Percentiles rank a stretch among this genome's conserved stretches.
These are phyloP conservation scores for Lycorma delicatula DNA, from an alignment of 1,140 invertebrate species.

Conservation along the genomic window DNA sequence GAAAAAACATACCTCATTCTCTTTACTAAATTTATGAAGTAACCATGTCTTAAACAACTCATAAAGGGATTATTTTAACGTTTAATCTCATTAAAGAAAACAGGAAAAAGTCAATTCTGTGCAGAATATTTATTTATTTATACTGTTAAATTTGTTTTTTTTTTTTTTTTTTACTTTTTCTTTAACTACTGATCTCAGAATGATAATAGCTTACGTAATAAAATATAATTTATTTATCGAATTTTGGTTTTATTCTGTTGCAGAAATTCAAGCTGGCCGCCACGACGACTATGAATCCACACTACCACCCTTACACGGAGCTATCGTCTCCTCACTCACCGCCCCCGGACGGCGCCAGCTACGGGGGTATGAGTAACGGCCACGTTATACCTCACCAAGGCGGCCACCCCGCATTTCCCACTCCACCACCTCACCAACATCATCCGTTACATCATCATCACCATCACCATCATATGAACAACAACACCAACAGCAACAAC, in stretches of 20 bases:
- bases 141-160: too few species aligned
- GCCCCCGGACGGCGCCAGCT: constrained; percentile 14
- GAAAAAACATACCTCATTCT: too few species aligned
- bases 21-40: too few species aligned
- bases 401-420: constrained; percentile 14
- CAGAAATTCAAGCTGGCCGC: constrained; percentile 32
- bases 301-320: constrained; percentile 33
- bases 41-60: too few species aligned
- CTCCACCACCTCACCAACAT: constrained; percentile 21
- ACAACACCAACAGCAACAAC: constrained; percentile 26
- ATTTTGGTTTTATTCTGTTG: constrained; percentile 15
- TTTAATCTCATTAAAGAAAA: too few species aligned
- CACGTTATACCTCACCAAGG: constrained; percentile 5
- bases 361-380: constrained; percentile 9
- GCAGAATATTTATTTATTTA: too few species aligned
- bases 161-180: too few species aligned
- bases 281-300: constrained; percentile 32
- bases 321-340: constrained; percentile 30
- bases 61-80: too few species aligned
- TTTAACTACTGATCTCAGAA: too few species aligned
- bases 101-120: too few species aligned
- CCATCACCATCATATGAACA: constrained; percentile 22
- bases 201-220: too few species aligned
- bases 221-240: too few species aligned
- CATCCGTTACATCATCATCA: constrained; percentile 24